Evolutionary conservation across 2,888 invertebrate species (phyloP).

Genomic region (Cosmia pyralina): DNA sequence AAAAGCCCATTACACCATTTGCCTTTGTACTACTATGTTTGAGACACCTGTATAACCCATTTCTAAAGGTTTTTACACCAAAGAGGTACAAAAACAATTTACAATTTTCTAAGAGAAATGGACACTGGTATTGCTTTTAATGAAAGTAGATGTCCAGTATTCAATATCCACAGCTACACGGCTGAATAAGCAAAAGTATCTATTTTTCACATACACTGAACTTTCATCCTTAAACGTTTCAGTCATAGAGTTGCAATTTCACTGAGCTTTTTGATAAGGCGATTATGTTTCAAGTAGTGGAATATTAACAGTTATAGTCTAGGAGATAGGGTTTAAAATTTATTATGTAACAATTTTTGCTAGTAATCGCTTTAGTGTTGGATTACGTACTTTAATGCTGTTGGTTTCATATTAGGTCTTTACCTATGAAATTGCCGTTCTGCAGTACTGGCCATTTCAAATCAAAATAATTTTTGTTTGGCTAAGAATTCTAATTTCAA

Average conservation of each 20-base stretch:
- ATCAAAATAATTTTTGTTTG: no score
- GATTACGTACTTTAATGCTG: constrained; percentile 46
- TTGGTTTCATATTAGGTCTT: constrained; percentile 32
- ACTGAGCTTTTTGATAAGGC: neutral
- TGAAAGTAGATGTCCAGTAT: constrained; percentile 57
- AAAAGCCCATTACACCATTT: no score
- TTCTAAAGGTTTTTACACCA: neutral
- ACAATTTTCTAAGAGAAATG: constrained; percentile 38
- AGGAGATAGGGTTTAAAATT: constrained; percentile 5
- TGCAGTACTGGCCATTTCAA: no score
- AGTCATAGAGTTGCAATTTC: neutral
- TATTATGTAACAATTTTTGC: constrained; percentile 1
- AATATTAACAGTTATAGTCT: neutral
- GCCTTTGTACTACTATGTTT: no score
- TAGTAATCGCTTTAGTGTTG: constrained; percentile 43
- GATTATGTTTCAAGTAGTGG: neutral
- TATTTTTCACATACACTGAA: constrained; percentile 2
- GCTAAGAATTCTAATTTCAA: no score
- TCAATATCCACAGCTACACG: constrained; percentile 37
- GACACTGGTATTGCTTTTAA: constrained; percentile 47
- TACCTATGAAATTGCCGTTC: no score
- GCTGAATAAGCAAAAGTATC: constrained; percentile 27
- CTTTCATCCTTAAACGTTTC: constrained; percentile 9
- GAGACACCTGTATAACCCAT: neutral
- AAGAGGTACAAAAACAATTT: neutral